Conservation (phyloP, 2,888 invertebrate genomes). For the Pseudococcus viburni region DNA sequence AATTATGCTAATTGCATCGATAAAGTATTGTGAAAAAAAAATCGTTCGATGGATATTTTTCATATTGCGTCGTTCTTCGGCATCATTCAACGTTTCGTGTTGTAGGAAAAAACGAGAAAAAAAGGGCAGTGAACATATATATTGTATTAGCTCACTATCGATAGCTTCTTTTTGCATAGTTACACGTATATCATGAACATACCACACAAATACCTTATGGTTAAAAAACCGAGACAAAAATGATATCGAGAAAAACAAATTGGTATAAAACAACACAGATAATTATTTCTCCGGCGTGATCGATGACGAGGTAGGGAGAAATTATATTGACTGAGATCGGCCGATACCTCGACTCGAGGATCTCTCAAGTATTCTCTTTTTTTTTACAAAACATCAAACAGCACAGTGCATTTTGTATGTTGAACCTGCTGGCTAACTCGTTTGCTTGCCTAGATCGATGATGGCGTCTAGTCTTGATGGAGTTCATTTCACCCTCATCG, state of each 20-base stretch:
- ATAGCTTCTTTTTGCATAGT: not conserved
- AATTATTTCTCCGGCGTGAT: not conserved
- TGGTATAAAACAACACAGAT: constrained; percentile 15
- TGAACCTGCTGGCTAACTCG: not conserved
- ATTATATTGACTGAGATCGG: not conserved
- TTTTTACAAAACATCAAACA: constrained; percentile 26
- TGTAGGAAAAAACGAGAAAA: not conserved
- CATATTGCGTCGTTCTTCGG: not conserved
- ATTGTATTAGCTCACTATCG: constrained; percentile 19
- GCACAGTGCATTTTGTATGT: not conserved
- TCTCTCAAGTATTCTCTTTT: not conserved
- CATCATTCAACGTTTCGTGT: constrained; percentile 8
- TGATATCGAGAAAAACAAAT: not conserved
- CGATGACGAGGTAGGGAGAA: not conserved
- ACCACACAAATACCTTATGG: no score
- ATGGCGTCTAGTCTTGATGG: not conserved
- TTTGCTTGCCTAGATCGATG: not conserved
- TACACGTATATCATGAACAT: not conserved
- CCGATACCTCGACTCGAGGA: not conserved
- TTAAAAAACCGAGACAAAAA: not conserved
- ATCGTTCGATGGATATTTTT: not conserved
- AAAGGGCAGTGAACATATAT: constrained; percentile 46
- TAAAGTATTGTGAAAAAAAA: not conserved
- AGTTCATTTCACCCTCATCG: constrained; percentile 35
- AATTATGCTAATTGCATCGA: constrained; percentile 26